Evolutionary conservation across 2,797 vertebrate genomes (phyloP), one percentile per base, ranked within the genome.

Genomic region (Cossypha polioptera): DNA sequence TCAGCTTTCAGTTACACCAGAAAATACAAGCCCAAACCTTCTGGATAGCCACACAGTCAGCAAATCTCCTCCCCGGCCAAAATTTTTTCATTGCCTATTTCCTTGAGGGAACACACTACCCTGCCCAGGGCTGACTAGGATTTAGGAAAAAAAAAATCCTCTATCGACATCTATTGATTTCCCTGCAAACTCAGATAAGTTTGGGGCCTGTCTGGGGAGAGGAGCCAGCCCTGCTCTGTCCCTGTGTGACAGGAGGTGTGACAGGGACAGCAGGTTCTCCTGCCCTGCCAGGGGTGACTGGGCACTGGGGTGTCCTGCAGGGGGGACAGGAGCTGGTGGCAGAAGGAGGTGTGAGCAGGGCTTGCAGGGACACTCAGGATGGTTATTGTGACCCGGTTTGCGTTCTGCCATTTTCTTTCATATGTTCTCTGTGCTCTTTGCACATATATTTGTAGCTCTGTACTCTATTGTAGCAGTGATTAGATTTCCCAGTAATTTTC

Each of bases 321-420:
- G 9, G 55, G 50, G 24, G 22, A 35, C 3, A 21, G 40, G 1
- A 2, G 48, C 57, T 53, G 24, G 1, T 2, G 36, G 47, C 55
- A 69, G 19, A 5, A 35, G 11, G 2, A 11, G 6, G 2, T 1
- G 36, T 38, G 29, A 48, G 26, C 85, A 68, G 50, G 0, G 5
- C 45, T 36, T 42, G 36, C 58, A 47, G 29, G 2, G 17, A 61
- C 3, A 6, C 38, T 24, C 35, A 45, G 17, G 10, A 15, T 22
- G 38, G 20, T 5, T 57, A 4, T 5, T 24, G 20, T 16, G 26
- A 35, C 43, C 9, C 2, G 0, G 0, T 29, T 63, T 9, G n/a
- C 10, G n/a, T 31, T 36, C 36, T 25, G 16, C 16, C 16, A 15
- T 43, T 17, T 22, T 8, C 19, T 76, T 51, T 33, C 7, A 3